Base-by-base conservation (phyloP, 2,888 invertebrate genomes). In the Calliphora vomitoria region DNA sequence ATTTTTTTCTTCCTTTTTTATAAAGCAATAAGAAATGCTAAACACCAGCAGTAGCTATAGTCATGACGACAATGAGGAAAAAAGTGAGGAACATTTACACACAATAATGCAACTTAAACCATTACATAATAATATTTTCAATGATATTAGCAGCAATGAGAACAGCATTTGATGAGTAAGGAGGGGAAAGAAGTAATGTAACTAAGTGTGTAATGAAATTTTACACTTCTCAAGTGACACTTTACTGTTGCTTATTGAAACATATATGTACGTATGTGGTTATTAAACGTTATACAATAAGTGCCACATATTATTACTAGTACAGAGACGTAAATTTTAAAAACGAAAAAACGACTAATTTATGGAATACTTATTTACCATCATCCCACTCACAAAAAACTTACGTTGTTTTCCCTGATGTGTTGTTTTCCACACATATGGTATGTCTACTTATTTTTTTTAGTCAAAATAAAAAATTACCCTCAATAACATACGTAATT, bases 81-180 rank as follows among this genome's bases (percentile, higher is more conserved):
- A 58, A 25, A 58, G 31, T 20, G 20, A 53, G 35, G 20, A 44
- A 41, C 35, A 83, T 83, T 76, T 83, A 55, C 80, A 87, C 66
- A 71, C 72, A 75, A 82, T 82, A 82, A 69, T 69, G 68, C 55
- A 79, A 79, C 38, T 76, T 76, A 50, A 76, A 31, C 11, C 38
- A 38, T 53, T 62, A 71, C 58, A 76, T 41, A 76, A 66, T 35
- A 76, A 66, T 41, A 62, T 62, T 79, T 78, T 72, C 64, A 74
- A 53, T 50, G 25, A 35, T 62, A 82, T 53, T 78, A 35, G 76
- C 60, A 60, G 50, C 38, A 75, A 79, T 20, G 8, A 13, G 8
- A 53, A 8, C 8, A 53, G 35, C 8, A 44, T 58, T 66, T 41
- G 8, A 15, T 10, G 1, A 15, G 58, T n/a, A 66, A 47, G 13